Percentiles rank a stretch among this genome's conserved stretches.
Conservation (phyloP, 2,888 invertebrate genomes). For the Acleris cristana region DNA sequence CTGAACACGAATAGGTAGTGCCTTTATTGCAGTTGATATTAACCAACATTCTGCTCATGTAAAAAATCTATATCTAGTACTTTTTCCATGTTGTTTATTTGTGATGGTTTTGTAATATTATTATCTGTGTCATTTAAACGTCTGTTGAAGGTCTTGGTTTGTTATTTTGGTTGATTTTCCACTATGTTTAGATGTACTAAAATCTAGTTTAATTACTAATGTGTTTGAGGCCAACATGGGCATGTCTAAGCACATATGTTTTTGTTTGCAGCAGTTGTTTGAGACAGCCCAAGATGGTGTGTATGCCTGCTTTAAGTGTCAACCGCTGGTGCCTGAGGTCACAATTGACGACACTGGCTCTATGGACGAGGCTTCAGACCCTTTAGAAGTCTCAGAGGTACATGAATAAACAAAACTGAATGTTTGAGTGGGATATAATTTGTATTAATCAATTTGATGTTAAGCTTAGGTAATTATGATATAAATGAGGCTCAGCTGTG, state of each 20-base stretch:
- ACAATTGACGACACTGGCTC: conserved; percentile 63
- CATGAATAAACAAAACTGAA: neutral
- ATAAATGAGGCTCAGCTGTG: too few species aligned
- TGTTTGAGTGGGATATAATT: neutral
- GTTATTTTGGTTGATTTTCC: too few species aligned
- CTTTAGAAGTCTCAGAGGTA: conserved; percentile 46
- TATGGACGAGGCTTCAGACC: conserved; percentile 47
- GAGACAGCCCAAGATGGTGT: conserved; percentile 75
- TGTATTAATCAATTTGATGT: neutral
- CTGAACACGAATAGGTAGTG: conserved; percentile 41
- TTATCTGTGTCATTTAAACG: neutral
- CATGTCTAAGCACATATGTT: neutral
- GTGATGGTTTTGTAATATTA: neutral
- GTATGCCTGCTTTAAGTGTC: conserved; percentile 78
- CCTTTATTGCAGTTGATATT: conserved; percentile 32
- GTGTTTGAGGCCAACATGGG: too few species aligned
- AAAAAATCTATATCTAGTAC: conserved; percentile 23
- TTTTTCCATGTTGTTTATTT: conserved; percentile 14
- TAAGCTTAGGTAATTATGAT: too few species aligned
- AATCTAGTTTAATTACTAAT: too few species aligned
- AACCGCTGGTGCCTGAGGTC: conserved; percentile 78
- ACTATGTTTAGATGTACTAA: too few species aligned
- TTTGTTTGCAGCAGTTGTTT: conserved; percentile 71
- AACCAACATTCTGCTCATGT: conserved; percentile 26
- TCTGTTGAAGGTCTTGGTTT: neutral